Conservation (phyloP, 1,140 invertebrate species). For the Aphidius gifuensis region DNA sequence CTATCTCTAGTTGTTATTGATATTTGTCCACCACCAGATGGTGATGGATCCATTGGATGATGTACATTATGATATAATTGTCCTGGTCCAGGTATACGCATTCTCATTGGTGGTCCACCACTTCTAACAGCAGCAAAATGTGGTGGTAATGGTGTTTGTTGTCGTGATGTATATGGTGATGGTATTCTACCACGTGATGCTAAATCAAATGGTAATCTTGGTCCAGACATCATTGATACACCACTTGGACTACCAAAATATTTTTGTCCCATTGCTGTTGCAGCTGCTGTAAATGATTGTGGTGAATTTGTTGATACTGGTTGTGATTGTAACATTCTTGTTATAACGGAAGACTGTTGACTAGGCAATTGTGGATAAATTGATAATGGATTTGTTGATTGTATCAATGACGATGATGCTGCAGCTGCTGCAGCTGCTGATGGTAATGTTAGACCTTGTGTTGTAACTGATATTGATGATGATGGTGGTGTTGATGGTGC, state of each 20-base stretch:
- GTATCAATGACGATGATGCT: no score
- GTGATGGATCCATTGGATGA: conserved; percentile 59
- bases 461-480: conserved; percentile 34
- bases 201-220: conserved; percentile 47
- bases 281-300: conserved; percentile 51
- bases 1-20: conserved; percentile 49
- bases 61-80: conserved; percentile 55
- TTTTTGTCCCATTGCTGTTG: conserved; percentile 53
- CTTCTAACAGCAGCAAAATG: conserved; percentile 49
- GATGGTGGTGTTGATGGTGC: conserved; percentile 49
- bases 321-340: conserved; percentile 61
- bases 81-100: conserved; percentile 43
- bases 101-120: conserved; percentile 49
- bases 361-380: conserved; percentile 48
- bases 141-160: conserved; percentile 45
- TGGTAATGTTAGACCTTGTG: conserved; percentile 36
- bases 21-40: conserved; percentile 57
- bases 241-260: conserved; percentile 48
- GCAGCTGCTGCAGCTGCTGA: no score
- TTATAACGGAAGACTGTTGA: conserved; percentile 64
- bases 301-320: conserved; percentile 45
- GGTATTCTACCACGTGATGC: conserved; percentile 49
- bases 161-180: conserved; percentile 45
- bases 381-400: conserved; percentile 34
- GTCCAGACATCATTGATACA: conserved; percentile 43